Percentiles rank a stretch among this genome's conserved stretches.
Evolutionary conservation across 2,797 vertebrate species (phyloP).

Genomic region (Poeciliopsis infans): DNA sequence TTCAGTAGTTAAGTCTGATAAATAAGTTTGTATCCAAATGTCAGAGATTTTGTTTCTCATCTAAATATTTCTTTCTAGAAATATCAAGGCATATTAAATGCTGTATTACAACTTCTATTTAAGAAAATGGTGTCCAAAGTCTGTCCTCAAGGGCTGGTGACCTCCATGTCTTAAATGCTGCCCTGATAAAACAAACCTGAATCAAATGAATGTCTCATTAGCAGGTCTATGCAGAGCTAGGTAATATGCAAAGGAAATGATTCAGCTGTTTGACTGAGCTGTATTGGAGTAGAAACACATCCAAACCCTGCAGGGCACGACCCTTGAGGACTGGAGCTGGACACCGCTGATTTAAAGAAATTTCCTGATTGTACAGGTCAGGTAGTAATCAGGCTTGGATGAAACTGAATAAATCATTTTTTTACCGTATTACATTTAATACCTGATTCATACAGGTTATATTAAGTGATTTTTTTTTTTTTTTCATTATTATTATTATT

Average conservation of each 20-base stretch:
- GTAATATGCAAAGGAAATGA: neutral
- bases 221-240: neutral
- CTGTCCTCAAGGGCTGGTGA: neutral
- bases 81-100: neutral
- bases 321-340: neutral
- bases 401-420: neutral
- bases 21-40: neutral
- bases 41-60: neutral
- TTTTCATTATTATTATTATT: neutral
- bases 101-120: neutral
- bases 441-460: neutral
- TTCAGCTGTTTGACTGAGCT: neutral
- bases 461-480: neutral
- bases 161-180: neutral
- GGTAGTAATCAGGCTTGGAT: neutral
- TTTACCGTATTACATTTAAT: neutral
- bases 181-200: neutral
- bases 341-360: neutral
- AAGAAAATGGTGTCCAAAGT: neutral
- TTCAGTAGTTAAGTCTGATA: neutral
- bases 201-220: neutral
- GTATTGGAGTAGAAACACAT: neutral
- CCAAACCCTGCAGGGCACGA: neutral
- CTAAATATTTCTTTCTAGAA: neutral
- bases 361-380: neutral